These are phyloP conservation scores for Eupithecia subumbrata DNA, from an alignment of 2,888 invertebrate species.

Conservation along the genomic window DNA sequence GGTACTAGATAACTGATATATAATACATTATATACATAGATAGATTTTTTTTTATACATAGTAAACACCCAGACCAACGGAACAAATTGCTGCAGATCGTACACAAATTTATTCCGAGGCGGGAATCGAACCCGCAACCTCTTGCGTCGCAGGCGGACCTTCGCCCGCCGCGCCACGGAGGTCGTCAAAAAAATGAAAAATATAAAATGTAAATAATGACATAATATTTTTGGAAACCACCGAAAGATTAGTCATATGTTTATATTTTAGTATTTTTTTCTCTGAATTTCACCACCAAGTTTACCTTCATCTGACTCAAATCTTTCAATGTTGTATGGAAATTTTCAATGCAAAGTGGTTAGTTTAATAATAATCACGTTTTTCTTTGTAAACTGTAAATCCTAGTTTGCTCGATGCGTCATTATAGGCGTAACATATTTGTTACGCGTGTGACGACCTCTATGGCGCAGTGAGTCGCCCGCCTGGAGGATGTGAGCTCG, in stretches of 20 bases:
- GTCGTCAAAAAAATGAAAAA: too few species aligned
- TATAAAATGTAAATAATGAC: background rate
- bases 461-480: background rate
- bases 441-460: background rate
- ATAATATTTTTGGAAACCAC: background rate
- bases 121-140: too few species aligned
- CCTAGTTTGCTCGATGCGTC: constrained; percentile 2
- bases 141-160: too few species aligned
- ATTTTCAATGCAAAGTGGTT: background rate
- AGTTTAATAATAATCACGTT: background rate
- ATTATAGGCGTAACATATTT: background rate
- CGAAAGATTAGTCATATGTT: background rate
- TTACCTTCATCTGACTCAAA: background rate
- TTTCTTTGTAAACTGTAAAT: background rate
- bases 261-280: background rate
- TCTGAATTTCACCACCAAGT: background rate
- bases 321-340: background rate
- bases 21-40: too few species aligned
- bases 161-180: too few species aligned
- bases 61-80: too few species aligned
- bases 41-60: too few species aligned
- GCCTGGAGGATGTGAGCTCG: background rate
- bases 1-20: too few species aligned
- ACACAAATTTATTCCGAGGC: too few species aligned
- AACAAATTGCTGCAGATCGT: too few species aligned